phyloP scores from a whole-genome alignment of 2,113 vertebrate genomes.

The Atlantisia rogersi region DNA sequence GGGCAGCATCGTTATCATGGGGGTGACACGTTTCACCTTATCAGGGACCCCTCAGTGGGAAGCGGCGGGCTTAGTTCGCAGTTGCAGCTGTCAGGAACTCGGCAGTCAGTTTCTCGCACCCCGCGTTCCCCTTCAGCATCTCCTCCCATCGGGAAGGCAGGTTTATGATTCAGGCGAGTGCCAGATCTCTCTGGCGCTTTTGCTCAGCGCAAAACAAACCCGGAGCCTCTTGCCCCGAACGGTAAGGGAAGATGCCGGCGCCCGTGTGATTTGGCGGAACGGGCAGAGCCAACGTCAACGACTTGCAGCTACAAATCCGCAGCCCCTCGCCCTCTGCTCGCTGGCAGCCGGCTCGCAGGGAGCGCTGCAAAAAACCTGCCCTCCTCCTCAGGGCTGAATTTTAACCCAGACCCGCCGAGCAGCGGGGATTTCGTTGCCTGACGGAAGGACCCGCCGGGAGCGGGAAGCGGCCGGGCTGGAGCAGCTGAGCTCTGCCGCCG shows the following conservation, averaged over 20 bases:
- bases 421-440: constrained; percentile 15
- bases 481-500: background rate
- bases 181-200: background rate
- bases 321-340: constrained; percentile 40
- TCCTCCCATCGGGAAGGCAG: background rate
- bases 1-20: background rate
- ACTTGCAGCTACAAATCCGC: constrained; percentile 48
- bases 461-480: background rate
- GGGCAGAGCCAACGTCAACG: constrained; percentile 31
- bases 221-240: background rate
- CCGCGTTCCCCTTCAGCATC: background rate
- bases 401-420: background rate
- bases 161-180: background rate
- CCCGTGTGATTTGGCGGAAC: background rate
- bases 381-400: background rate
- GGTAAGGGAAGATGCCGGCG: background rate
- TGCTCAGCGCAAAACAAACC: background rate
- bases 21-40: background rate
- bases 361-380: background rate
- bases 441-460: background rate
- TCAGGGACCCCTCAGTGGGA: background rate
- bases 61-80: background rate
- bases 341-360: background rate
- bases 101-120: background rate
- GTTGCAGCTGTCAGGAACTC: background rate